Percentiles rank a stretch among this genome's conserved stretches.
phyloP scores from a whole-genome alignment of 2,797 vertebrate species.

The Orestias chungarensis region DNA sequence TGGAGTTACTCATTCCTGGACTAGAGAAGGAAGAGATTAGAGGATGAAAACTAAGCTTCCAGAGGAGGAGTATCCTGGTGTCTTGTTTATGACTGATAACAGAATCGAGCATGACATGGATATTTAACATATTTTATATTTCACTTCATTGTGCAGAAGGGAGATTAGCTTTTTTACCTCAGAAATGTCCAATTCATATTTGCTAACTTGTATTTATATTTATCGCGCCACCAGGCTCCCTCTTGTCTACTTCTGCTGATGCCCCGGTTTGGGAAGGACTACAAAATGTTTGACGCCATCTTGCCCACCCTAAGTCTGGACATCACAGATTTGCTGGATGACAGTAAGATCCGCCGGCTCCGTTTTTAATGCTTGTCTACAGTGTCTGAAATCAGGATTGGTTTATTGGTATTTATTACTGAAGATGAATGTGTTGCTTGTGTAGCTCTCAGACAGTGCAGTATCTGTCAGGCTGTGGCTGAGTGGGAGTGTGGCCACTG shows the following conservation, averaged over 20 bases:
- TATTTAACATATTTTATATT: too few species aligned
- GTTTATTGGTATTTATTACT: background rate
- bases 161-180: too few species aligned
- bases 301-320: slow-evolving; percentile 82
- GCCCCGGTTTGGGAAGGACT: slow-evolving; percentile 87
- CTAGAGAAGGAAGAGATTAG: background rate
- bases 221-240: slow-evolving; percentile 73
- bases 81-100: too few species aligned
- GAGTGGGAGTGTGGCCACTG: slow-evolving; percentile 84
- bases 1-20: background rate
- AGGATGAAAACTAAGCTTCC: background rate
- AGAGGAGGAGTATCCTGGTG: background rate
- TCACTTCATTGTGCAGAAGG: too few species aligned
- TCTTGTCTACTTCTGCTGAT: slow-evolving; percentile 86
- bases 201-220: background rate
- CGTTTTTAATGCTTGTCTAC: background rate
- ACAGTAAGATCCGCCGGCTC: slow-evolving; percentile 70
- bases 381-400: background rate
- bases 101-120: too few species aligned
- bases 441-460: slow-evolving; percentile 84
- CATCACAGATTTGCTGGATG: slow-evolving; percentile 87
- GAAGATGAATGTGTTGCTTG: background rate
- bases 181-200: too few species aligned
- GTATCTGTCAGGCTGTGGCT: slow-evolving; percentile 84
- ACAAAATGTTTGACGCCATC: slow-evolving; percentile 87